Percentiles rank a stretch among this genome's conserved stretches.
These are phyloP conservation scores for Zygaena filipendulae DNA, from an alignment of 2,888 invertebrate genomes.

Conservation along the genomic window DNA sequence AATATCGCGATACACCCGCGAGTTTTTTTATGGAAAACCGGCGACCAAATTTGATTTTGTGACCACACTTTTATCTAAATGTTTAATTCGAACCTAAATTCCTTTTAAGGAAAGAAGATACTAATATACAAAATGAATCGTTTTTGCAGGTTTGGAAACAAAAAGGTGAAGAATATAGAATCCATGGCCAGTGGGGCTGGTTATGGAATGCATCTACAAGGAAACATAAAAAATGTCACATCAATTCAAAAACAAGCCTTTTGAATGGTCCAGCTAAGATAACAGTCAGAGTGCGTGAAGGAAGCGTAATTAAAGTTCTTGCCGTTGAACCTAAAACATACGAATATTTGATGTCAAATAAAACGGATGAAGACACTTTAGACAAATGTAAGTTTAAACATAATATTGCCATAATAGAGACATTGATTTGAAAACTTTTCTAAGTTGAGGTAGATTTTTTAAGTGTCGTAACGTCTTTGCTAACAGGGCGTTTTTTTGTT, in stretches of 20 bases:
- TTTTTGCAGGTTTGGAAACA: conserved; percentile 94
- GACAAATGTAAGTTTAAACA: conserved; percentile 42
- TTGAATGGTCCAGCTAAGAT: conserved; percentile 77
- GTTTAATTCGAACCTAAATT: no score
- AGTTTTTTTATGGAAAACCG: no score
- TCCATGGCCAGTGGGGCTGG: conserved; percentile 99
- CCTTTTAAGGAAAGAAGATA: no score
- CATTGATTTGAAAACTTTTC: no score
- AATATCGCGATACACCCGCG: no score
- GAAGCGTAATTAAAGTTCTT: conserved; percentile 76
- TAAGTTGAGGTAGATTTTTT: no score
- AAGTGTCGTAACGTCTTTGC: no score
- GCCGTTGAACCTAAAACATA: conserved; percentile 84
- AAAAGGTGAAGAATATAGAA: conserved; percentile 97
- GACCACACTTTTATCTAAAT: no score
- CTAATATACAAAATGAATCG: no score
- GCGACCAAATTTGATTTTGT: no score
- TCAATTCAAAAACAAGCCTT: conserved; percentile 31
- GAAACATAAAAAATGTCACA: conserved; percentile 60
- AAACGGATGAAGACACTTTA: conserved; percentile 51
- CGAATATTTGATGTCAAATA: conserved; percentile 73
- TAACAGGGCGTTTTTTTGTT: no score
- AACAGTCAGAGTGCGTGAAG: conserved; percentile 80
- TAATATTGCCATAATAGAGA: conserved; percentile 2
- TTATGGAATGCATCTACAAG: conserved; percentile 85